A percentile compares a stretch with the other conserved stretches of the same genome.
phyloP scores from a whole-genome alignment of 2,888 invertebrate genomes.

The Drosophila kokeensis region DNA sequence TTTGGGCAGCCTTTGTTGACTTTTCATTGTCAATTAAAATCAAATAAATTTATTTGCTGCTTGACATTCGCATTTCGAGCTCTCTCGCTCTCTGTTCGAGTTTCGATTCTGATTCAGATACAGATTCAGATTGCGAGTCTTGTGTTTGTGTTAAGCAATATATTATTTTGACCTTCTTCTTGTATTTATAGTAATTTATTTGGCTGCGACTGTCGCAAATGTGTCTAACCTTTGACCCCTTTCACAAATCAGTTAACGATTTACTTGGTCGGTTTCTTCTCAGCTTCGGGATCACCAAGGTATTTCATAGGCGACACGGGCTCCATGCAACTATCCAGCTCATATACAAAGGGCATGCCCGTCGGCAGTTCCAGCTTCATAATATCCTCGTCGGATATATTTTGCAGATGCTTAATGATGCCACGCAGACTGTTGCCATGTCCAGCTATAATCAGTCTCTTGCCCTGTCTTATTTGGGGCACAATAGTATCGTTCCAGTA shows the following conservation, averaged over 20 bases:
- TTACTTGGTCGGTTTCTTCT: constrained; percentile 90
- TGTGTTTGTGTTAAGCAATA: constrained; percentile 57
- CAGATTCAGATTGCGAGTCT: constrained; percentile 37
- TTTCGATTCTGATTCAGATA: constrained; percentile 41
- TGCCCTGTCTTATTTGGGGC: constrained; percentile 91
- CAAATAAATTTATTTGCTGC: constrained; percentile 81
- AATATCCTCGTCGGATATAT: constrained; percentile 90
- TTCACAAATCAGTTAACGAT: constrained; percentile 23
- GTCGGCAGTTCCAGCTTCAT: constrained; percentile 92
- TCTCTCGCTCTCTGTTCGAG: constrained; percentile 22
- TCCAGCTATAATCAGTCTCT: constrained; percentile 92
- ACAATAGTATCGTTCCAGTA: constrained; percentile 94
- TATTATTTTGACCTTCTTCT: constrained; percentile 62
- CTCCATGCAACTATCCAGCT: constrained; percentile 90
- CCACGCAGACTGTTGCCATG: constrained; percentile 95
- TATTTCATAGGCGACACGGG: constrained; percentile 91
- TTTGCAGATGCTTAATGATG: constrained; percentile 94
- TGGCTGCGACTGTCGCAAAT: constrained; percentile 37
- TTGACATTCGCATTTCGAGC: constrained; percentile 66
- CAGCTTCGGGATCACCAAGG: constrained; percentile 92
- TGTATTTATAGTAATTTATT: constrained; percentile 47
- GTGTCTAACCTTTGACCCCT: constrained; percentile 15
- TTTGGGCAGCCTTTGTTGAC: constrained; percentile 58
- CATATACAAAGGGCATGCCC: constrained; percentile 92
- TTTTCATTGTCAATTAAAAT: constrained; percentile 83